Evolutionary conservation across 2,113 vertebrate genomes (phyloP).

Genomic region (Tamias sibiricus): DNA sequence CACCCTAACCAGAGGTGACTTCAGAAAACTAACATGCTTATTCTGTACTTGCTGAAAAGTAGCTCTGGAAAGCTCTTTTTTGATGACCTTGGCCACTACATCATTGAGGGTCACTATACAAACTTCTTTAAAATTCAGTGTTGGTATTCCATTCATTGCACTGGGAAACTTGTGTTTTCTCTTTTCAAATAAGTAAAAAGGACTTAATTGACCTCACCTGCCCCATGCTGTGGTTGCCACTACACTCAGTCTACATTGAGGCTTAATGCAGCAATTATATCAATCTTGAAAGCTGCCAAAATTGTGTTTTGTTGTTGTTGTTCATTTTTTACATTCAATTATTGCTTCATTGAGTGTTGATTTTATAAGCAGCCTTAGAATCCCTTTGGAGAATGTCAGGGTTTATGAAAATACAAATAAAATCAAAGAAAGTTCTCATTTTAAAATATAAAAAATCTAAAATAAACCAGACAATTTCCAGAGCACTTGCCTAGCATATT

Average conservation of each 20-base stretch:
- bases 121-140: neutral
- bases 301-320: constrained; percentile 17
- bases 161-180: neutral
- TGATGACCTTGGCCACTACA: neutral
- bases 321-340: constrained; percentile 17
- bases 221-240: neutral
- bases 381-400: neutral
- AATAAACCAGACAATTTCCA: neutral
- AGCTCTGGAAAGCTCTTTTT: neutral
- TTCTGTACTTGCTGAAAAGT: neutral
- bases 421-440: constrained; percentile 4
- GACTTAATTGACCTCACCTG: neutral
- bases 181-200: neutral
- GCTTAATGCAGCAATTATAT: neutral
- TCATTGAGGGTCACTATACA: neutral
- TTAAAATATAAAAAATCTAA: constrained; percentile 30
- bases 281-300: neutral
- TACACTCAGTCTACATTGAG: neutral
- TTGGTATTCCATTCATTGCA: neutral
- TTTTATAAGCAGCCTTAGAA: constrained; percentile 16
- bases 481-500: neutral
- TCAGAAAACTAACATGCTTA: neutral
- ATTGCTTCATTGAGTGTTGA: neutral
- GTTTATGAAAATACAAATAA: neutral
- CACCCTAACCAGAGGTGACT: neutral